Evolutionary conservation across 2,113 vertebrate species (phyloP).

Genomic region (Oryzias celebensis): DNA sequence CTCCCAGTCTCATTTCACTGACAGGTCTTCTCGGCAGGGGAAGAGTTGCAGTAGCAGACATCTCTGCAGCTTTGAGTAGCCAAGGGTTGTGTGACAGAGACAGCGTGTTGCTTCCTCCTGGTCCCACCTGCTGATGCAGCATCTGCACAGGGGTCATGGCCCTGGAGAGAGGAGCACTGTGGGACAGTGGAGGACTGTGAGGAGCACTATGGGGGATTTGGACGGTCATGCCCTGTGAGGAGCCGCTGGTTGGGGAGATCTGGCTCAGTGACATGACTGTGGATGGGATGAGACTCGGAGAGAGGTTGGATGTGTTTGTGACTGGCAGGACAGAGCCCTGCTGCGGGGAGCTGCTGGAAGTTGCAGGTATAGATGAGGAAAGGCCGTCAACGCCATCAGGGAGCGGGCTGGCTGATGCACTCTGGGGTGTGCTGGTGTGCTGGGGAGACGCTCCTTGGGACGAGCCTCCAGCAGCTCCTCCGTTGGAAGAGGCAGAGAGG

Average conservation of each 20-base stretch:
- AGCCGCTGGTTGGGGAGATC: constrained; percentile 48
- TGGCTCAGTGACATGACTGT: constrained; percentile 69
- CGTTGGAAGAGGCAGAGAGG: constrained; percentile 35
- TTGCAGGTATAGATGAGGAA: constrained; percentile 32
- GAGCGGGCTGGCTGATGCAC: constrained; percentile 35
- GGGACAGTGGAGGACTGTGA: constrained; percentile 77
- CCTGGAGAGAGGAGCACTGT: constrained; percentile 79
- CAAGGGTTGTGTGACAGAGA: constrained; percentile 57
- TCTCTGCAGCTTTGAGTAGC: constrained; percentile 67
- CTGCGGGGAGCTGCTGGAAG: constrained; percentile 45
- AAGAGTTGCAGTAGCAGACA: constrained; percentile 78
- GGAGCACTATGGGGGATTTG: constrained; percentile 71
- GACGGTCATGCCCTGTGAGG: constrained; percentile 69
- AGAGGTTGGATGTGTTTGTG: constrained; percentile 67
- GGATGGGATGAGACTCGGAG: constrained; percentile 72
- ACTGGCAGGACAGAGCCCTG: constrained; percentile 55
- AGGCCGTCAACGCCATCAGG: constrained; percentile 48
- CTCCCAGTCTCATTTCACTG: constrained; percentile 73
- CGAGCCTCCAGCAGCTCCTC: constrained; percentile 49
- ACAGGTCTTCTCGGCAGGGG: constrained; percentile 79
- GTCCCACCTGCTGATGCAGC: constrained; percentile 61
- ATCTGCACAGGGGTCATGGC: constrained; percentile 77
- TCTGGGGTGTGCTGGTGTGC: constrained; percentile 47
- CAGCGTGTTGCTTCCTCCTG: constrained; percentile 48
- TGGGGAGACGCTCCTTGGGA: constrained; percentile 58